Conservation (phyloP, 2,797 vertebrate species). For the Onychomys torridus region DNA sequence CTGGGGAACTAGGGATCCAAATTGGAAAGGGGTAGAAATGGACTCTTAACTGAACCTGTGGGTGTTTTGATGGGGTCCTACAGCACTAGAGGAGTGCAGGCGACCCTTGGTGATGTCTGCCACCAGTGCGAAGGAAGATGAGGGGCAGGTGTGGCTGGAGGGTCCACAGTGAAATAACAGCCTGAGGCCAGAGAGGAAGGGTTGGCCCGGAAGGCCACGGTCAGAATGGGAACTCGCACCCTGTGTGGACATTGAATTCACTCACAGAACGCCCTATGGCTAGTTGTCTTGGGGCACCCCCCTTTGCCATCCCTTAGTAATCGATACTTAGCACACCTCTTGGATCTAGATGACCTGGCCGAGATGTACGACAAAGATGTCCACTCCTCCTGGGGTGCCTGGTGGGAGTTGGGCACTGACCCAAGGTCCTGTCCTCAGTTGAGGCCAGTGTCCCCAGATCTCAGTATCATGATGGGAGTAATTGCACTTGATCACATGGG, state of each 20-base stretch:
- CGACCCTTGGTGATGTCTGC: not conserved
- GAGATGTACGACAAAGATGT: rapidly evolving
- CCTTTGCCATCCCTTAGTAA: not conserved
- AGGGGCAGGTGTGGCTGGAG: rapidly evolving
- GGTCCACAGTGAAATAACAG: rapidly evolving
- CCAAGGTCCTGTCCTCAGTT: not conserved
- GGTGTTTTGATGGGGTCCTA: too few relatives aligned
- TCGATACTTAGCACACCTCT: not conserved
- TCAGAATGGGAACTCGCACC: not conserved
- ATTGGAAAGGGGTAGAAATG: not conserved
- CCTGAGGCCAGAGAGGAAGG: not conserved
- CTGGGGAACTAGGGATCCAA: not conserved
- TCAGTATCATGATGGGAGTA: rapidly evolving
- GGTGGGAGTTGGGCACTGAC: too few relatives aligned
- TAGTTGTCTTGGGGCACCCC: not conserved
- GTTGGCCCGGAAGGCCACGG: not conserved
- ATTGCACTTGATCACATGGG: rapidly evolving
- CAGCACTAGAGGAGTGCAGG: not conserved
- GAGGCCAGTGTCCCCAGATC: not conserved
- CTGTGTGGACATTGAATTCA: not conserved
- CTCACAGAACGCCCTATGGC: not conserved
- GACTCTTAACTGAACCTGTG: not conserved
- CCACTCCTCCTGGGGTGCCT: too few relatives aligned
- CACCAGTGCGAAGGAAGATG: rapidly evolving
- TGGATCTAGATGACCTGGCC: not conserved